A percentile compares a stretch with the other conserved stretches of the same genome.
Conservation (phyloP, 2,888 invertebrate genomes). For the Dryobotodes eremita region DNA sequence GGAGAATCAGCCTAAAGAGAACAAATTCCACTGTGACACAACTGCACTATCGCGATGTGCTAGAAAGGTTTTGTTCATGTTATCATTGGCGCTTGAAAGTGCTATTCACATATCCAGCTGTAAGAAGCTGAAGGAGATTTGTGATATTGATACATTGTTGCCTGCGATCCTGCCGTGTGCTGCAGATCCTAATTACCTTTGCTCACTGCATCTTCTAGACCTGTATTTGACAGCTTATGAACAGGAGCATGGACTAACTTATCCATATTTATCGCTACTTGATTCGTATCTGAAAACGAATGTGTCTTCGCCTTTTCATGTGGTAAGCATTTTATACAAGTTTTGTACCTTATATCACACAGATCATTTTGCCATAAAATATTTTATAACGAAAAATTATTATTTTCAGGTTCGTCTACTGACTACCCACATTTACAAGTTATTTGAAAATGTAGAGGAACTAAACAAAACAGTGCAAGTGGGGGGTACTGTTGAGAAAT, state of each 20-base stretch:
- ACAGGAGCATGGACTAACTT: conserved; percentile 83
- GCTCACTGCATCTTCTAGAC: conserved; percentile 89
- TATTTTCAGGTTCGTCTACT: conserved; percentile 92
- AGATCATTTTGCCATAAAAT: not conserved
- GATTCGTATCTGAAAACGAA: conserved; percentile 91
- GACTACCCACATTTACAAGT: conserved; percentile 93
- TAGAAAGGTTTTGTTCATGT: conserved; percentile 89
- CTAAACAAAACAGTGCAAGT: conserved; percentile 82
- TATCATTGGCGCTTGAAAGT: conserved; percentile 91
- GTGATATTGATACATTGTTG: conserved; percentile 83
- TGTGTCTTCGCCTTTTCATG: conserved; percentile 93
- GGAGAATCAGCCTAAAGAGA: conserved; percentile 75
- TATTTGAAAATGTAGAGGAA: conserved; percentile 91
- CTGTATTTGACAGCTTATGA: conserved; percentile 89
- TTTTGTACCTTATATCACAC: not conserved
- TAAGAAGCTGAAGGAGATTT: conserved; percentile 86
- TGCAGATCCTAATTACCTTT: conserved; percentile 84
- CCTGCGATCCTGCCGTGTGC: conserved; percentile 86
- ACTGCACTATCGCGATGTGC: conserved; percentile 78
- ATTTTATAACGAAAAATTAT: not conserved
- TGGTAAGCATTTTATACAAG: conserved; percentile 87
- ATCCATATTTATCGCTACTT: conserved; percentile 85
- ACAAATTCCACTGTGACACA: conserved; percentile 80
- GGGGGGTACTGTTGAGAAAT: conserved; percentile 83
- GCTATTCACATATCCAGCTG: conserved; percentile 90